These are phyloP conservation scores for Percina caprodes DNA, from an alignment of 2,113 vertebrate species.

Conservation along the genomic window DNA sequence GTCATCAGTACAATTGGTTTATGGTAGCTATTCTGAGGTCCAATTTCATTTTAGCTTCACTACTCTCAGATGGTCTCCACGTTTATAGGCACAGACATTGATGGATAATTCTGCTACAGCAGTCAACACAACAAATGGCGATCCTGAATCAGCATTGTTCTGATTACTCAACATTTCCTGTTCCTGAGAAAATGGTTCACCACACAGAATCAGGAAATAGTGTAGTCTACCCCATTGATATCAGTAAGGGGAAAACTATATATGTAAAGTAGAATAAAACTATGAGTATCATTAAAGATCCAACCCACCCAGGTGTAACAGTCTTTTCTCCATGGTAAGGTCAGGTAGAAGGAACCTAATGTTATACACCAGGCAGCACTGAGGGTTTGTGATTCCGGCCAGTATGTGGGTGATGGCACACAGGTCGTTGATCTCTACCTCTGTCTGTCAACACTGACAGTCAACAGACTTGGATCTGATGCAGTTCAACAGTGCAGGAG, in stretches of 20 bases:
- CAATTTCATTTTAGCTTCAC: not conserved
- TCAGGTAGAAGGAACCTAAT: no score
- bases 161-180: constrained; percentile 66
- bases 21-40: not conserved
- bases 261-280: no score
- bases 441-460: constrained; percentile 42
- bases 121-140: not conserved
- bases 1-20: not conserved
- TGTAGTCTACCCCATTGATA: not conserved
- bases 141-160: constrained; percentile 49
- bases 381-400: not conserved
- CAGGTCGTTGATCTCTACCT: constrained; percentile 42
- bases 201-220: constrained; percentile 20
- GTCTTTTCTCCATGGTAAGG: no score
- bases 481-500: not conserved
- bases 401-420: constrained; percentile 1
- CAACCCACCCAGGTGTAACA: no score
- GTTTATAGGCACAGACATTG: not conserved
- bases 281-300: no score
- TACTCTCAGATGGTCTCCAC: not conserved
- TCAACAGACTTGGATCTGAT: not conserved
- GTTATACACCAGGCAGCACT: no score
- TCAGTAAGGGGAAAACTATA: not conserved
- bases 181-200: constrained; percentile 52
- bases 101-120: not conserved